phyloP scores from a whole-genome alignment of 2,797 vertebrate genomes.

The Thripadectes ignobilis region DNA sequence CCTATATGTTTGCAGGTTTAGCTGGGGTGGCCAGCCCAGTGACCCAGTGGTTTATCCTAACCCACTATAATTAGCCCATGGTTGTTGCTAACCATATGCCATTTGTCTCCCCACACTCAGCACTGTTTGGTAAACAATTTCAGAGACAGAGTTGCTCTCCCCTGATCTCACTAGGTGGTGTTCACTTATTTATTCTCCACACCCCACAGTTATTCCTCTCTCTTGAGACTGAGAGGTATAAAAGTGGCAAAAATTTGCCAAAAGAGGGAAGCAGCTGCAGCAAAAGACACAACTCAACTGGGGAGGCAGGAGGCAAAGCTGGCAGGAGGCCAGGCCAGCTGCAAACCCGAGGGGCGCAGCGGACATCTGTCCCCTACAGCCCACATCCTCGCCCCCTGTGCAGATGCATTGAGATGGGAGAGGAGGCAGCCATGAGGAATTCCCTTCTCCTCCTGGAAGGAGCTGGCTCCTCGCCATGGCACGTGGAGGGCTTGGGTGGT shows the following conservation, averaged over 20 bases:
- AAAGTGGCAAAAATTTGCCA: not conserved
- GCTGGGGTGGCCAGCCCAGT: not conserved
- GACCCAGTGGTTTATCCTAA: not conserved
- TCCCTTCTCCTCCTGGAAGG: not conserved
- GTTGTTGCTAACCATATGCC: not conserved
- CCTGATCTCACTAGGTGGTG: constrained; percentile 51
- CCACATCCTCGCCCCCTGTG: not conserved
- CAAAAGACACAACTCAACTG: rapidly evolving
- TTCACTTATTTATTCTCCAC: not conserved
- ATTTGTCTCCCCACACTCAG: constrained; percentile 62
- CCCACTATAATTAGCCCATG: constrained; percentile 38
- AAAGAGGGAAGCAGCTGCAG: not conserved
- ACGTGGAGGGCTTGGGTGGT: not conserved
- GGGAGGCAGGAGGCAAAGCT: not conserved
- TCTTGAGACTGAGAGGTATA: not conserved
- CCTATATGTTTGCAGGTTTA: constrained; percentile 2
- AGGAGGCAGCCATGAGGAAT: not conserved
- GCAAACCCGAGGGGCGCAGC: not conserved
- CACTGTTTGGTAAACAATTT: constrained; percentile 58
- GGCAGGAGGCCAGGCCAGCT: not conserved
- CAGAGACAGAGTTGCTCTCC: not conserved
- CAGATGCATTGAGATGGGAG: rapidly evolving
- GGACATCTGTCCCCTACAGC: not conserved
- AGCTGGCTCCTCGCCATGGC: not conserved
- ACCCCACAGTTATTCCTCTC: not conserved